These are phyloP conservation scores for Sander lucioperca DNA, from an alignment of 2,113 vertebrate genomes.

Conservation along the genomic window DNA sequence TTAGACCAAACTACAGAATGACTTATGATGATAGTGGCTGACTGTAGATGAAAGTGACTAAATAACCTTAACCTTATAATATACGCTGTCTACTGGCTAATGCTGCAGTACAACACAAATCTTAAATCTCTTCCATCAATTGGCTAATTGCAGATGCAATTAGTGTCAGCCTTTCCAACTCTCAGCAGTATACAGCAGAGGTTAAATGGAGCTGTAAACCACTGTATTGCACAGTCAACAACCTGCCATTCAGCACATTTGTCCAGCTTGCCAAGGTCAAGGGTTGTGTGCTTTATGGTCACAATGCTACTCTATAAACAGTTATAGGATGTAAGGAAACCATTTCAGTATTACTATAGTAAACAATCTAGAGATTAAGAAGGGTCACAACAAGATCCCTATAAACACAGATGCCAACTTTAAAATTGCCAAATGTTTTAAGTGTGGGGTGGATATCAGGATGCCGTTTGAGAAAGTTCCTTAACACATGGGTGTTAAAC, in stretches of 20 bases:
- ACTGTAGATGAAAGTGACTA: background rate
- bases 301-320: background rate
- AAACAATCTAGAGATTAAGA: slow-evolving; percentile 22
- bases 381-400: slow-evolving; percentile 23
- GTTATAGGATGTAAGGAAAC: background rate
- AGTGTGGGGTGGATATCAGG: background rate
- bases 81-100: background rate
- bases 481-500: background rate
- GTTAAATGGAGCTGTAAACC: slow-evolving; percentile 15
- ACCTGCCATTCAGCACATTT: slow-evolving; percentile 13
- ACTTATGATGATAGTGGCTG: background rate
- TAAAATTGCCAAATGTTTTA: slow-evolving; percentile 10
- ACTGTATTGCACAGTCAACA: slow-evolving; percentile 14
- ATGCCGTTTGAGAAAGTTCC: background rate
- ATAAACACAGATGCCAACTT: slow-evolving; percentile 20
- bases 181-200: background rate
- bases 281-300: slow-evolving; percentile 6
- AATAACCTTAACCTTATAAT: background rate
- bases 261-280: background rate
- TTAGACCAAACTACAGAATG: background rate
- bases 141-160: slow-evolving; percentile 6
- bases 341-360: slow-evolving; percentile 5
- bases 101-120: background rate
- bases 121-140: background rate
- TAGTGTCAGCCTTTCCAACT: background rate